Percentiles rank a stretch among this genome's conserved stretches.
Conservation (phyloP, 2,113 vertebrate genomes). For the Xenopus laevis region DNA sequence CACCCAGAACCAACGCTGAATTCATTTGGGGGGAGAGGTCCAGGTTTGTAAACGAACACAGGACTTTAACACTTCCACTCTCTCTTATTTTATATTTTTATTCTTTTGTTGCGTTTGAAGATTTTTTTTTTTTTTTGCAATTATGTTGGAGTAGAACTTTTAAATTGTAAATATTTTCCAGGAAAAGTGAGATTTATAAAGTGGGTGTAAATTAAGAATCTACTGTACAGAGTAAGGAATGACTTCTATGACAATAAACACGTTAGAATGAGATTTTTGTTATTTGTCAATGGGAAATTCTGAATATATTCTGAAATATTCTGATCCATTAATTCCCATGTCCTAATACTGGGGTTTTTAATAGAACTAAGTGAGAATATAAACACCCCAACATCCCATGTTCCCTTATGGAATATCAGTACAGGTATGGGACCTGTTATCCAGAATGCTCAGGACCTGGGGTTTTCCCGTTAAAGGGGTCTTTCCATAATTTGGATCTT, state of each 20-base stretch:
- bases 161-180: constrained; percentile 35
- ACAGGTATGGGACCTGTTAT: too few species aligned
- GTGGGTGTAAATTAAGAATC: constrained; percentile 68
- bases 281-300: not conserved
- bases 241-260: constrained; percentile 28
- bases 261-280: not conserved
- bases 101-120: not conserved
- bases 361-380: too few species aligned
- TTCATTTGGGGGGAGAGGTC: not conserved
- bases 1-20: not conserved
- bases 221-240: constrained; percentile 68
- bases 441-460: too few species aligned
- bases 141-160: not conserved
- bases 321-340: not conserved
- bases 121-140: constrained; percentile 23
- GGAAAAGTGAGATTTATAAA: constrained; percentile 62
- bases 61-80: constrained; percentile 45
- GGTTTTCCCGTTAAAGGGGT: too few species aligned
- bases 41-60: constrained; percentile 58
- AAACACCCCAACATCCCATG: too few species aligned
- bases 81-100: constrained; percentile 20
- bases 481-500: too few species aligned
- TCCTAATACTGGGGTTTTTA: too few species aligned
- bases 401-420: too few species aligned
- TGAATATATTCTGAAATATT: not conserved